These are phyloP conservation scores for Malurus alboscapulatus DNA, from an alignment of 2,113 vertebrate species.

Conservation along the genomic window DNA sequence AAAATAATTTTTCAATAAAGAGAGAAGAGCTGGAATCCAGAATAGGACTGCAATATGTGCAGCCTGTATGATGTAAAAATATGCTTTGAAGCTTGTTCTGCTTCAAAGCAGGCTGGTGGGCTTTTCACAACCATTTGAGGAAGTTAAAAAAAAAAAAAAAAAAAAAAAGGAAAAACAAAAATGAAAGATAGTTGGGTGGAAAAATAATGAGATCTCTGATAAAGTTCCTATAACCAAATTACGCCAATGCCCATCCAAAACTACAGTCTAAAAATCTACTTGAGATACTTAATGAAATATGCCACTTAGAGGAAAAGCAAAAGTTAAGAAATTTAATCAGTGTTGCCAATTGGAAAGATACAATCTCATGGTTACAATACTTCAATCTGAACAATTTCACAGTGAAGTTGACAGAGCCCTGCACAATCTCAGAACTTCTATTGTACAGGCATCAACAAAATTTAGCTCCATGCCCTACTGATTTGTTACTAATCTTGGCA, in stretches of 20 bases:
- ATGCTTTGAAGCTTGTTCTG: not conserved
- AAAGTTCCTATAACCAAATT: not conserved
- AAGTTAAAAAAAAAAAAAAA: not conserved
- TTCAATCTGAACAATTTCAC: not conserved
- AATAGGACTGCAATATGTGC: not conserved
- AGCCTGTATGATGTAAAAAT: not conserved
- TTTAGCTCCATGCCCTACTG: not conserved
- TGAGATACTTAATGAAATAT: not conserved
- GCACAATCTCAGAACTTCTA: not conserved
- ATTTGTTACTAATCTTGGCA: not conserved
- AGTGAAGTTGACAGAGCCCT: not conserved
- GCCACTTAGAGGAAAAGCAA: not conserved
- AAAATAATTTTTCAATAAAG: not conserved
- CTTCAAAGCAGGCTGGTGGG: not conserved
- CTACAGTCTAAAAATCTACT: not conserved
- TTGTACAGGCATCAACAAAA: not conserved
- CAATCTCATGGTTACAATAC: not conserved
- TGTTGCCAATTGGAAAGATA: not conserved
- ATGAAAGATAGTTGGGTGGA: not conserved
- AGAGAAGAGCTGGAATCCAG: not conserved
- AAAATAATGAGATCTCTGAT: not conserved
- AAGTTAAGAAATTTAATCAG: not conserved
- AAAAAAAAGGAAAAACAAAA: not conserved
- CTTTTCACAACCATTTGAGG: not conserved
- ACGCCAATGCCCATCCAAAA: not conserved